Evolutionary conservation across 2,113 vertebrate genomes (phyloP).

Genomic region (Periophthalmus modestus): DNA sequence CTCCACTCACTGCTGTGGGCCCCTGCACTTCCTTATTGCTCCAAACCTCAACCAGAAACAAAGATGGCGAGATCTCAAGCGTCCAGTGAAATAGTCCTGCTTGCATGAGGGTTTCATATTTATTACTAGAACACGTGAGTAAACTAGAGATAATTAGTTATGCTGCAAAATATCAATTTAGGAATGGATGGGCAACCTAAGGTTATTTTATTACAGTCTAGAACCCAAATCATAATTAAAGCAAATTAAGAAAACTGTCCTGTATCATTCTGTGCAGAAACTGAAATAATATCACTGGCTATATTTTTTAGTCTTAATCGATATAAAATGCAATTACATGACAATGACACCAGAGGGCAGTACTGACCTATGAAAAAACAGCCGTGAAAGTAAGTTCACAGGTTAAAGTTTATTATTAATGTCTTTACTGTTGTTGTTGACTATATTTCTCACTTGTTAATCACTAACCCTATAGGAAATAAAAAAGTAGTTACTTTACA

Average conservation of each 20-base stretch:
- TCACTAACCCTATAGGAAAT: no score
- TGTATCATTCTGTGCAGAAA: background rate
- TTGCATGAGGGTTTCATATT: background rate
- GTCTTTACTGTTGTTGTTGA: background rate
- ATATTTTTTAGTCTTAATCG: background rate
- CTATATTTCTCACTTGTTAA: background rate
- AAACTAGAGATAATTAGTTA: no score
- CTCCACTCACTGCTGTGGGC: slow-evolving; percentile 30
- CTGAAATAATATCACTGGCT: background rate
- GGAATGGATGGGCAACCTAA: background rate
- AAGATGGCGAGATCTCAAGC: slow-evolving; percentile 3
- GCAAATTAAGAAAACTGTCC: background rate
- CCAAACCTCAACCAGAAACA: background rate
- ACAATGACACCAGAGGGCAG: slow-evolving; percentile 27
- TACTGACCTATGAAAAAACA: background rate
- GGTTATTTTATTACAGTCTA: background rate
- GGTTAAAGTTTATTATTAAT: background rate
- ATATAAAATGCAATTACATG: background rate
- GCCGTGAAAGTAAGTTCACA: background rate
- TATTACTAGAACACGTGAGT: background rate
- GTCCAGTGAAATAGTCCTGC: background rate
- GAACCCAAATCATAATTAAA: background rate
- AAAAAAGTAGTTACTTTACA: background rate
- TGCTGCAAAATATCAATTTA: background rate
- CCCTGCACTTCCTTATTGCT: slow-evolving; percentile 73